Conservation (phyloP, 2,888 invertebrate genomes). For the Agrochola lota region DNA sequence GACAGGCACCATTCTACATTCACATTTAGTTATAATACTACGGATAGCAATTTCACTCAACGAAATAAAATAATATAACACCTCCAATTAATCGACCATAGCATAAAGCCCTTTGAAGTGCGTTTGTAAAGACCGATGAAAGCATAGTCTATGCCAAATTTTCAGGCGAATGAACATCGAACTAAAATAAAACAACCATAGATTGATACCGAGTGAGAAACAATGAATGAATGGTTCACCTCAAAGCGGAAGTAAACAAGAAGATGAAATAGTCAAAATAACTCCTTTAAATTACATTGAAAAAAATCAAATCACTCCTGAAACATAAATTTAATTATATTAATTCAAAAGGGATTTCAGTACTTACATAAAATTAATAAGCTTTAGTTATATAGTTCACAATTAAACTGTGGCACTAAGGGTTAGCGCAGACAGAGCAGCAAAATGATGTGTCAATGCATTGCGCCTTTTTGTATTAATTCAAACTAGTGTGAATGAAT, state of each 20-base stretch:
- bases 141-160: slow-evolving; percentile 46
- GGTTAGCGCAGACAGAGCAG: neutral
- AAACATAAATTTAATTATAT: neutral
- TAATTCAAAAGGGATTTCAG: neutral
- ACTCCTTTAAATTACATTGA: neutral
- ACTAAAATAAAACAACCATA: slow-evolving; percentile 58
- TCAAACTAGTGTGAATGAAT: neutral
- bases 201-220: slow-evolving; percentile 32
- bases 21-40: slow-evolving; percentile 79
- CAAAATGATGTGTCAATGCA: neutral
- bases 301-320: no score
- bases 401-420: neutral
- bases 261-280: neutral
- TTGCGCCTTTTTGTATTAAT: no score
- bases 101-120: slow-evolving; percentile 71
- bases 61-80: slow-evolving; percentile 76
- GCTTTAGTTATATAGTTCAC: neutral
- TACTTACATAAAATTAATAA: neutral
- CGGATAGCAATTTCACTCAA: slow-evolving; percentile 66
- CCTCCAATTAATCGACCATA: slow-evolving; percentile 78
- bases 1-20: slow-evolving; percentile 74
- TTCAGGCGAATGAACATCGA: slow-evolving; percentile 57
- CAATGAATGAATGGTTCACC: slow-evolving; percentile 35
- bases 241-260: slow-evolving; percentile 48
- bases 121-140: slow-evolving; percentile 65